phyloP scores from a whole-genome alignment of 2,113 vertebrate genomes.

The Xenopus tropicalis region UCB_Xtro_10.0 CM004444.2:99434001-99434500 shows the following conservation, averaged over 20 bases:
- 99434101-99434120: constrained; percentile 74
- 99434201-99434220: constrained; percentile 90
- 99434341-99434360: constrained; percentile 65
- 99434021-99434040: constrained; percentile 41
- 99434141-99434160: constrained; percentile 97
- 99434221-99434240: constrained; percentile 90
- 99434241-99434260: constrained; percentile 85
- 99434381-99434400: constrained; percentile 30
- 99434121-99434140: constrained; percentile 86
- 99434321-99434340: constrained; percentile 83
- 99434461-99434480: background rate
- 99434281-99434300: constrained; percentile 95
- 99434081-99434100: constrained; percentile 72
- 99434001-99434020: constrained; percentile 14
- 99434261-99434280: constrained; percentile 90
- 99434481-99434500: too few relatives aligned
- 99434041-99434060: constrained; percentile 63
- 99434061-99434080: constrained; percentile 64
- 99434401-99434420: background rate
- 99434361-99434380: constrained; percentile 51
- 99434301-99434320: constrained; percentile 83
- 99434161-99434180: constrained; percentile 99
- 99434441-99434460: constrained; percentile 7
- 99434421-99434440: fast-evolving
- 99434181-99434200: constrained; percentile 96